Evolutionary conservation across 2,797 vertebrate genomes (phyloP).

Genomic region (Holocentrus rufus): DNA sequence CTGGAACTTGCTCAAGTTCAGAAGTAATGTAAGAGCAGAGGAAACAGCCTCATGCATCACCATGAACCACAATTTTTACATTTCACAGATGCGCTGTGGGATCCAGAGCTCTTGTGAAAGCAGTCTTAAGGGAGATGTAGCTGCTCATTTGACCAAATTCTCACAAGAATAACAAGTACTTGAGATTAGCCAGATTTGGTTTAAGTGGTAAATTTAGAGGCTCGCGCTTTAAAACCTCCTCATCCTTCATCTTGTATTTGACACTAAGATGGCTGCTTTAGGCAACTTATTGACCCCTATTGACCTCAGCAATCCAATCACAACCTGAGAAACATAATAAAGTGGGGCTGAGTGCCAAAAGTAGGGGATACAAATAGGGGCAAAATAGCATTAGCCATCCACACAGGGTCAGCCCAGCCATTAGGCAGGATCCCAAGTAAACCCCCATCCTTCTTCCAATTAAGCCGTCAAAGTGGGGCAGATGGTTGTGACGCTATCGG

Average conservation of each 20-base stretch:
- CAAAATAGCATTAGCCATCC: conserved; percentile 59
- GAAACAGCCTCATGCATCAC: conserved; percentile 27
- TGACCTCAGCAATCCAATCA: conserved; percentile 57
- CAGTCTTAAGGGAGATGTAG: neutral
- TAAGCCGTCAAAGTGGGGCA: conserved; percentile 75
- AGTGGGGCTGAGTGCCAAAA: conserved; percentile 15
- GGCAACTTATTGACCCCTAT: conserved; percentile 59
- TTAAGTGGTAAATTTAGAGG: conserved; percentile 43
- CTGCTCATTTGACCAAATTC: conserved; percentile 4
- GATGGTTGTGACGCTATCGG: conserved; percentile 68
- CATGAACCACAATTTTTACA: neutral
- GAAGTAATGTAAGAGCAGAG: conserved; percentile 15
- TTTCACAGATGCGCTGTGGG: neutral
- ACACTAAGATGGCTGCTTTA: conserved; percentile 48
- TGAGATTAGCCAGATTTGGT: conserved; percentile 8
- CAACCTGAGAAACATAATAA: conserved; percentile 47
- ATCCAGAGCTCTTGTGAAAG: neutral
- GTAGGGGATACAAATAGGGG: conserved; percentile 53
- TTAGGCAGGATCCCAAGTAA: conserved; percentile 65
- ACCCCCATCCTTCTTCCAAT: conserved; percentile 73
- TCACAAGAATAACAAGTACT: neutral
- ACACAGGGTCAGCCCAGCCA: conserved; percentile 61
- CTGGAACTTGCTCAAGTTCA: conserved; percentile 38
- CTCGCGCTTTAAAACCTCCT: conserved; percentile 23
- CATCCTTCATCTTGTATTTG: conserved; percentile 53